Evolutionary conservation across 2,888 invertebrate genomes (phyloP).

Genomic region (Tenthredo mesomela): DNA sequence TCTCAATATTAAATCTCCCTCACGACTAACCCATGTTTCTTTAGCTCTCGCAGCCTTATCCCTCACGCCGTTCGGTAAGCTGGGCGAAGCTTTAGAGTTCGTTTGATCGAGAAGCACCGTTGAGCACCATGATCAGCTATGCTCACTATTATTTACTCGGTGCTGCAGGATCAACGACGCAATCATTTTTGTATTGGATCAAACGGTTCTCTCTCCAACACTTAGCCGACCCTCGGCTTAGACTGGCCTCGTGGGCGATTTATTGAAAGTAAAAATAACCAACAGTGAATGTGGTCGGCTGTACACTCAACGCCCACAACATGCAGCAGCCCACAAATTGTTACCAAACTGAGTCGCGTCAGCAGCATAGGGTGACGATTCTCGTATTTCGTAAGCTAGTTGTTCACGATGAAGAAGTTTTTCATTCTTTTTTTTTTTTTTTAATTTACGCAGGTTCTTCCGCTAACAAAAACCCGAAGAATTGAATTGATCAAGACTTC

Average conservation of each 20-base stretch:
- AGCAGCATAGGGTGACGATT: conserved; percentile 13
- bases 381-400: conserved; percentile 32
- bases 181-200: conserved; percentile 3
- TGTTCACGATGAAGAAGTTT: not conserved
- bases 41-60: not conserved
- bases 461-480: not conserved
- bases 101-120: not conserved
- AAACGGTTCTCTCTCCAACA: not conserved
- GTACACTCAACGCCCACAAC: conserved; percentile 35
- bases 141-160: not conserved
- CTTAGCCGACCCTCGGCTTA: not conserved
- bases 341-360: conserved; percentile 37
- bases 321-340: conserved; percentile 43
- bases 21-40: not conserved
- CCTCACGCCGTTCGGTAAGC: not conserved
- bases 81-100: not conserved
- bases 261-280: conserved; percentile 49
- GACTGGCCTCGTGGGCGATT: conserved; percentile 41
- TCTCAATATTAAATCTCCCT: not conserved
- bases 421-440: not conserved
- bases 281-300: conserved; percentile 11
- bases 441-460: not conserved
- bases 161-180: not conserved
- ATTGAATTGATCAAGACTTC: not conserved
- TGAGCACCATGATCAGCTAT: not conserved